phyloP scores from a whole-genome alignment of 2,888 invertebrate species.

The Coronaproctus castanopsis region DNA sequence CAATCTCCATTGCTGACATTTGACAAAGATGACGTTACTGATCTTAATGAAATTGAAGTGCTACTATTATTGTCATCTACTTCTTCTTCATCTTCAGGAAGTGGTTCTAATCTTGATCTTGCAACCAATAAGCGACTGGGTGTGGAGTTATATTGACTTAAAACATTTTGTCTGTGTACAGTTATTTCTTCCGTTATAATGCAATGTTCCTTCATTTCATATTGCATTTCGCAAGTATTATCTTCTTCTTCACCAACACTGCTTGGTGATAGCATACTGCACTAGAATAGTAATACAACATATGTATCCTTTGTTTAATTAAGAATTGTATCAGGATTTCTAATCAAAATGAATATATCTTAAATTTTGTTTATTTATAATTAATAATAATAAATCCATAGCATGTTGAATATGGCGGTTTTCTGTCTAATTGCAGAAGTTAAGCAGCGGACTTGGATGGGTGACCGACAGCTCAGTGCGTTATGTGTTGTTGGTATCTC shows the following conservation, averaged over 20 bases:
- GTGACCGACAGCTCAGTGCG: too few relatives aligned
- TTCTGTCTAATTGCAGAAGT: too few relatives aligned
- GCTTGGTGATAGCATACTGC: neutral
- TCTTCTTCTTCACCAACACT: neutral
- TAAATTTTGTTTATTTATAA: too few relatives aligned
- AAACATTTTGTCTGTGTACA: neutral
- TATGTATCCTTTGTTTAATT: neutral
- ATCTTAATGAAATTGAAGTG: constrained; percentile 1
- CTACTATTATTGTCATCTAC: neutral
- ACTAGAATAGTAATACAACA: too few relatives aligned
- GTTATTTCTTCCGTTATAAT: constrained; percentile 9
- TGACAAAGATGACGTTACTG: constrained; percentile 2
- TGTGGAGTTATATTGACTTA: constrained; percentile 6
- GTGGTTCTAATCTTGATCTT: constrained; percentile 6
- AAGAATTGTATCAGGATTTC: neutral
- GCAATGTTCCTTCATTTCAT: neutral
- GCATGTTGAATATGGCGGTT: too few relatives aligned
- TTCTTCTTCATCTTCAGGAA: constrained; percentile 10
- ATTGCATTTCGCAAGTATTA: neutral
- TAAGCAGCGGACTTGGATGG: too few relatives aligned
- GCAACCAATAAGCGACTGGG: constrained; percentile 4
- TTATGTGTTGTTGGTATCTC: too few relatives aligned
- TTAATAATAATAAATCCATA: too few relatives aligned
- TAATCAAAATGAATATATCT: too few relatives aligned
- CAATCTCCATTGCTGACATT: constrained; percentile 4